Evolutionary conservation across 1,140 invertebrate species (phyloP).

Genomic region (Lordiphosa clarofinis): DNA sequence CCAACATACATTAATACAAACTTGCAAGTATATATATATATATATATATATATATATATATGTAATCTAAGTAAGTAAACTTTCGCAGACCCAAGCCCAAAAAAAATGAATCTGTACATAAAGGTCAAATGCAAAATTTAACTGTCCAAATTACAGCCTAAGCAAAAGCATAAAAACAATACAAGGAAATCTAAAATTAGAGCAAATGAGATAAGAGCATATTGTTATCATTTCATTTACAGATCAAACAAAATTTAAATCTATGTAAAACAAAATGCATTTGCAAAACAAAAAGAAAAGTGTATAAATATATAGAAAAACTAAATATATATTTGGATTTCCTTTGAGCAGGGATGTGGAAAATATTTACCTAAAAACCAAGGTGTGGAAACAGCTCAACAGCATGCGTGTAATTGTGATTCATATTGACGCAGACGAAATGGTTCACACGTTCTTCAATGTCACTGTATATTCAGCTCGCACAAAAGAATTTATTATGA

Average conservation of each 20-base stretch:
- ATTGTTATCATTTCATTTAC: slow-evolving; percentile 58
- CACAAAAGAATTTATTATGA: no score
- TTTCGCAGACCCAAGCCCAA: slow-evolving; percentile 33
- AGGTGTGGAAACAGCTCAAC: no score
- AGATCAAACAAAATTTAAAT: slow-evolving; percentile 30
- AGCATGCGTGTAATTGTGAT: no score
- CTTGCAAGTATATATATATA: slow-evolving; percentile 2
- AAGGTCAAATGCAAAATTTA: slow-evolving; percentile 4
- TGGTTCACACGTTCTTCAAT: no score
- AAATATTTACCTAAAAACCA: not conserved
- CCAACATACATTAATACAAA: slow-evolving; percentile 7
- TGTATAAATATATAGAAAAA: slow-evolving; percentile 56
- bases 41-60: slow-evolving; percentile 12
- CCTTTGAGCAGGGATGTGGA: not conserved
- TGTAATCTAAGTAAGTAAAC: slow-evolving; percentile 9
- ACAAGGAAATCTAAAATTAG: slow-evolving; percentile 35
- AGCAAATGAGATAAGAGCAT: slow-evolving; percentile 44
- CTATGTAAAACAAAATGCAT: slow-evolving; percentile 58
- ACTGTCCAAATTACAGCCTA: slow-evolving; percentile 23
- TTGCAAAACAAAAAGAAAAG: slow-evolving; percentile 41
- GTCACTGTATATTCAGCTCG: not conserved
- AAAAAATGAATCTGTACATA: slow-evolving; percentile 1
- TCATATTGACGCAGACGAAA: no score
- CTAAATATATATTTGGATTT: not conserved
- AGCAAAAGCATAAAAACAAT: slow-evolving; percentile 12